Evolutionary conservation across 1,140 invertebrate genomes (phyloP), one percentile per base, ranked within the genome.

Genomic region (Lepidotrigona ventralis): DNA sequence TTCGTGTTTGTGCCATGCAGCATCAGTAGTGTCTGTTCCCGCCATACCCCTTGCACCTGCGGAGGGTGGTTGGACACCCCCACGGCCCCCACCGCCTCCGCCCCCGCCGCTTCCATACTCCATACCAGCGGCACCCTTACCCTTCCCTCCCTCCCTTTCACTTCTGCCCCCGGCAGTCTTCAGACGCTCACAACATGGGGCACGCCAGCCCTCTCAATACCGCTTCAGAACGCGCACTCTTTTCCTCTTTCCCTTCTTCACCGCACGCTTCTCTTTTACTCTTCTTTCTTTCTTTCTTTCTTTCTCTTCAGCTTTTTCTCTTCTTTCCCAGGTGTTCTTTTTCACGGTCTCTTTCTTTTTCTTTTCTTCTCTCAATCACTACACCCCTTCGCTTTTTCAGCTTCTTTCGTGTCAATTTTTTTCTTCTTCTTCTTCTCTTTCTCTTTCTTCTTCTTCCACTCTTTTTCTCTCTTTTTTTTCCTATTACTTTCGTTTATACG

Each of bases 1-100:
- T 88, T 94, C 93, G 87, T 93, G 93, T 88, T 94, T 94, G 88
- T 93, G 93, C 93, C 93, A 94, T 73, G 93, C 92, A 86, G 93
- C 93, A 88, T 94, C 93, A 85, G 92, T 93, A 85, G 93, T 93
- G 88, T 94, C 93, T 83, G 93, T 93, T 72, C 93, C 92, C 83
- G 93, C 80, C 81, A 93, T 92, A 87, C 90, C 90, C 86, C 91
- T 91, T 83, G 90, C 84, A 83, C 88, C 90, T 87, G 92, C 85
- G 71, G 92, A 89, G 86, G 93, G 92, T 88, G 92, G 93, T 88
- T 94, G 93, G 68, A 94, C 92, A 85, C 92, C 91, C 73, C 93
- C 93, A 81, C 93, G 90, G 88, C 92, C 91, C 68, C 92, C 92
- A 83, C 89, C 90, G 82, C 91, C 93, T 72, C 92, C 91, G 71